These are phyloP conservation scores for Melieria crassipennis DNA, from an alignment of 2,888 invertebrate genomes.

Conservation along the genomic window DNA sequence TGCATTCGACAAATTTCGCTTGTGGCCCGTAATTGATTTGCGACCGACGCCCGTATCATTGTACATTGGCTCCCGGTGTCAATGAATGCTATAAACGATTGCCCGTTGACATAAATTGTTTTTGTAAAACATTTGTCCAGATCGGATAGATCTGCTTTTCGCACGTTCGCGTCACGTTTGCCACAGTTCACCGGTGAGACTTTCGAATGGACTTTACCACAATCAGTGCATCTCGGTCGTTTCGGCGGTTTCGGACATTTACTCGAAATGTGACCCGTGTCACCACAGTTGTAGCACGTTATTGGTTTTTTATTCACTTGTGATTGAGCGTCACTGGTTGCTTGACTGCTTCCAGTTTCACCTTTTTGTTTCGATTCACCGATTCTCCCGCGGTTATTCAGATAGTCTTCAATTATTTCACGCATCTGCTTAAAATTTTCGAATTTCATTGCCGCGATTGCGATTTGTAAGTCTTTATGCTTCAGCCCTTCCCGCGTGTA, in stretches of 20 bases:
- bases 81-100: conserved; percentile 18
- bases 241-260: conserved; percentile 17
- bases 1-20: conserved; percentile 11
- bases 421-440: conserved; percentile 29
- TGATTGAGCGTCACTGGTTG: neutral
- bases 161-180: conserved; percentile 2
- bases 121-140: conserved; percentile 11
- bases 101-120: conserved; percentile 20
- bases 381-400: conserved; percentile 13
- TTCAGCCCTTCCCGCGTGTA: conserved; percentile 32
- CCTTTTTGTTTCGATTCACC: neutral
- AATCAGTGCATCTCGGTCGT: conserved; percentile 23
- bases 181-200: conserved; percentile 16
- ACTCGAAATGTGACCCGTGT: conserved; percentile 25
- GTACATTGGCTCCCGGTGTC: conserved; percentile 30
- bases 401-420: conserved; percentile 31
- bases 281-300: conserved; percentile 12
- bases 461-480: conserved; percentile 30
- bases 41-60: conserved; percentile 23
- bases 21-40: neutral
- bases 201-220: conserved; percentile 20
- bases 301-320: neutral
- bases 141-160: conserved; percentile 7
- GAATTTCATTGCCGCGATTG: conserved; percentile 25
- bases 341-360: conserved; percentile 3